Conservation (phyloP, 2,797 vertebrate species). For the Clarias pachynema region DNA sequence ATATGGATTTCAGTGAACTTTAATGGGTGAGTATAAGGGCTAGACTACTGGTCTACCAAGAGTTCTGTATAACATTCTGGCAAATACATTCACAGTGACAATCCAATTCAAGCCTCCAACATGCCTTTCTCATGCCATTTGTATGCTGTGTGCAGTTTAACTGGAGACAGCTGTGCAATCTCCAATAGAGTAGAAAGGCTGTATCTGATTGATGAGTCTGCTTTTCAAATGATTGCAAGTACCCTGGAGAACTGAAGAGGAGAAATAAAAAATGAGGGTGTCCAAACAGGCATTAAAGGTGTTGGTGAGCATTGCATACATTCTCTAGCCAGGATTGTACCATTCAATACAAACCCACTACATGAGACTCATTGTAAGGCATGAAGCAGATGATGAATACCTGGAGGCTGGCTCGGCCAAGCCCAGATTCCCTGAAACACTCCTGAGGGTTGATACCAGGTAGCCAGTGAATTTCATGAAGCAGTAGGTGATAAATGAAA, state of each 20-base stretch:
- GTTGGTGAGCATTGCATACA: slow-evolving; percentile 66
- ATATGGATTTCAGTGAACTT: no score
- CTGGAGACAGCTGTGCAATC: not conserved
- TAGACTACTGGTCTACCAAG: not conserved
- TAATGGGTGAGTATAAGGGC: not conserved
- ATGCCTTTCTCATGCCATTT: not conserved
- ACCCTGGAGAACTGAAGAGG: slow-evolving; percentile 62
- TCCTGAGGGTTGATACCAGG: slow-evolving; percentile 62
- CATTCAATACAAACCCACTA: slow-evolving; percentile 64
- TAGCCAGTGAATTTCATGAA: slow-evolving; percentile 71
- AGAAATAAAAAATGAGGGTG: slow-evolving; percentile 77
- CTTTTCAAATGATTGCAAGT: not conserved
- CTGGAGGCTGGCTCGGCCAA: slow-evolving; percentile 69
- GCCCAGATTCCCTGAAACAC: slow-evolving; percentile 65
- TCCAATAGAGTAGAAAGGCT: not conserved
- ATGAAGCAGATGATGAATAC: slow-evolving; percentile 74
- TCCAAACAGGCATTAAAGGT: slow-evolving; percentile 74
- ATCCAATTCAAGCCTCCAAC: not conserved
- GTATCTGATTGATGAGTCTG: not conserved
- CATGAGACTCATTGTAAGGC: slow-evolving; percentile 71
- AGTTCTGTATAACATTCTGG: not conserved
- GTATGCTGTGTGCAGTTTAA: not conserved
- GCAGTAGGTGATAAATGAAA: slow-evolving; percentile 72
- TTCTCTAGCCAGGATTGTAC: slow-evolving; percentile 67
- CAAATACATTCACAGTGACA: not conserved